phyloP scores from a whole-genome alignment of 2,113 vertebrate species.

The Fregetta grallaria region DNA sequence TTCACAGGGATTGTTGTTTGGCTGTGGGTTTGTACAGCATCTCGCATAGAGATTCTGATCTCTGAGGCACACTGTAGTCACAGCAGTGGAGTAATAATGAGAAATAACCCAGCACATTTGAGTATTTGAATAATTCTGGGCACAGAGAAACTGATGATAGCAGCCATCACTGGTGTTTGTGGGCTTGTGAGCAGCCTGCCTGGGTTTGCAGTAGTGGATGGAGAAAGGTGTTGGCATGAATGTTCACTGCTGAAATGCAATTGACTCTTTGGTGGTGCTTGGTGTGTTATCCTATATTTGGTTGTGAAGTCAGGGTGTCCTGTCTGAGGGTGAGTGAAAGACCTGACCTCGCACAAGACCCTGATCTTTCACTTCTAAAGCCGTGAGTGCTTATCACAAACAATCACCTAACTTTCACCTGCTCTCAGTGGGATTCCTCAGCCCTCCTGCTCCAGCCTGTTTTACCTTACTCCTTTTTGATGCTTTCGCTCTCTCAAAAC shows the following conservation, averaged over 20 bases:
- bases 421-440: neutral
- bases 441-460: neutral
- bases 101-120: neutral
- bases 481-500: neutral
- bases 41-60: neutral
- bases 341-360: neutral
- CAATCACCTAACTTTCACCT: neutral
- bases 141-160: neutral
- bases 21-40: neutral
- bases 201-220: neutral
- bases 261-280: neutral
- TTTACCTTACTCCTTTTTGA: neutral
- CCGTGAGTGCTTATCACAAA: neutral
- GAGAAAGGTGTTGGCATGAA: neutral
- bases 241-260: neutral
- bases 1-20: neutral
- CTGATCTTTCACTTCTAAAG: neutral
- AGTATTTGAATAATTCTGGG: neutral
- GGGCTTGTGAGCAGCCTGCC: neutral
- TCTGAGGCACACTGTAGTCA: neutral
- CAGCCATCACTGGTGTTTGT: neutral
- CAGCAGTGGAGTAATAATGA: neutral
- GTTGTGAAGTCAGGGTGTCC: neutral
- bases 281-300: rapidly evolving
- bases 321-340: neutral